Evolutionary conservation across 2,797 vertebrate genomes (phyloP).

Genomic region (Coilia nasus): DNA sequence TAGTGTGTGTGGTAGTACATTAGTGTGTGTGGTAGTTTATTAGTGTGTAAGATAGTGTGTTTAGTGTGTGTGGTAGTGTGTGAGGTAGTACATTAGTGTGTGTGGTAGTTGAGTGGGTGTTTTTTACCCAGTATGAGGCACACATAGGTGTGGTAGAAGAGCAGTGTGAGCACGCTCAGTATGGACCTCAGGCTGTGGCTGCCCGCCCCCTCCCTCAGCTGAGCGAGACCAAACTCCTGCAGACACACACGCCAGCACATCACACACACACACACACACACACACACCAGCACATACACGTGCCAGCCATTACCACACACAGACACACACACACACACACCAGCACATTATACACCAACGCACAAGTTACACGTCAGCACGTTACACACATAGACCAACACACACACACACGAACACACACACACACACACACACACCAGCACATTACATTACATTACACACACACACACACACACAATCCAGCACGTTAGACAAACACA

Average conservation of each 20-base stretch:
- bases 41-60: too few species aligned
- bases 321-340: too few species aligned
- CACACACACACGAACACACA: too few species aligned
- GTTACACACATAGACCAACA: too few species aligned
- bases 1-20: background rate
- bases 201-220: conserved; percentile 86
- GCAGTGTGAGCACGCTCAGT: conserved; percentile 86
- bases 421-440: too few species aligned
- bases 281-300: background rate
- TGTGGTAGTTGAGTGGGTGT: background rate
- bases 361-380: too few species aligned
- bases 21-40: background rate
- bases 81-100: background rate
- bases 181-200: conserved; percentile 85
- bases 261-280: conserved; percentile 44
- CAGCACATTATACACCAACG: too few species aligned
- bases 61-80: too few species aligned
- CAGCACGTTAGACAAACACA: too few species aligned
- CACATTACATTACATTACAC: too few species aligned
- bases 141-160: conserved; percentile 93
- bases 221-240: conserved; percentile 87
- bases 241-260: conserved; percentile 47
- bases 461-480: too few species aligned
- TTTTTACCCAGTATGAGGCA: conserved; percentile 89
- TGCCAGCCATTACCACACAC: too few species aligned